Evolutionary conservation across 2,113 vertebrate species (phyloP).

Genomic region (Vidua macroura): DNA sequence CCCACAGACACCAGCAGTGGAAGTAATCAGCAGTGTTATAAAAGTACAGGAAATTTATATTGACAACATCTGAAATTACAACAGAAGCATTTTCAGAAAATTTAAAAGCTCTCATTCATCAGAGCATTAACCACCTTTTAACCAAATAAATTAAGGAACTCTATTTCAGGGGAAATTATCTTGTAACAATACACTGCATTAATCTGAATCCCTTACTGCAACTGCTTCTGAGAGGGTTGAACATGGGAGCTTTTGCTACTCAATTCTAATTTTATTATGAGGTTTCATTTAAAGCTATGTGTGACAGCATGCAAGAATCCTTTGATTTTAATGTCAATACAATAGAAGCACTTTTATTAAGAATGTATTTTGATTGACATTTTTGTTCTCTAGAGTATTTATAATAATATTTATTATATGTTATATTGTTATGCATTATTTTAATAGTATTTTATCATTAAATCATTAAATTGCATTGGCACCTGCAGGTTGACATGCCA

Average conservation of each 20-base stretch:
- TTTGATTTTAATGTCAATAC: neutral
- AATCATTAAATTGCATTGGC: neutral
- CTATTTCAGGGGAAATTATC: neutral
- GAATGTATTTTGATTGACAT: neutral
- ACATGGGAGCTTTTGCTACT: neutral
- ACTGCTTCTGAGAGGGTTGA: neutral
- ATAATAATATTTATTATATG: neutral
- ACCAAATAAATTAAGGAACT: neutral
- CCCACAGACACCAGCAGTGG: neutral
- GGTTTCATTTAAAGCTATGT: neutral
- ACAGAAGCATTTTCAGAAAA: neutral
- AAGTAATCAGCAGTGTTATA: neutral
- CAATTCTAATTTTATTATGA: neutral
- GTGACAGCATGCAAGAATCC: neutral
- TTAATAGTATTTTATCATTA: neutral
- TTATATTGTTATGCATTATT: neutral
- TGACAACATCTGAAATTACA: neutral
- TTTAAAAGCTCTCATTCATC: neutral
- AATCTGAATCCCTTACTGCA: neutral
- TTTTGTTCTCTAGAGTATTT: neutral
- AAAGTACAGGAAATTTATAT: neutral
- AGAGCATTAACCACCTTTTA: neutral
- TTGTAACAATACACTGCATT: neutral
- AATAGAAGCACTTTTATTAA: neutral
- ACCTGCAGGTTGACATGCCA: neutral